These are phyloP conservation scores for Raphicerus campestris DNA, from an alignment of 2,113 vertebrate species.

Conservation along the genomic window DNA sequence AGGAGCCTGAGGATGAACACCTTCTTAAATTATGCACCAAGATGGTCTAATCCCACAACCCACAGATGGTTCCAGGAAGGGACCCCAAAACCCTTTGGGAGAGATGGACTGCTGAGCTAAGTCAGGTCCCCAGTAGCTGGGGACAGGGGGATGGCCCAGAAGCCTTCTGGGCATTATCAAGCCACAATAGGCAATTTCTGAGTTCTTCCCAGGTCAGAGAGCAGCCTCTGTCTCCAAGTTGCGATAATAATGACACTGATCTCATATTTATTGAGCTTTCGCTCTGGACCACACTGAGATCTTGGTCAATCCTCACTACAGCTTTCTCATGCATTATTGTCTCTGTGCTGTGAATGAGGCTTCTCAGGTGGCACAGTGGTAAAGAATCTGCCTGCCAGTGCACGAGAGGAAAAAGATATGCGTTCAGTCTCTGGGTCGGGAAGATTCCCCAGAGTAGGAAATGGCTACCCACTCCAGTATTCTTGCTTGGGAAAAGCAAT, in stretches of 20 bases:
- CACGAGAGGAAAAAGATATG: not conserved
- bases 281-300: not conserved
- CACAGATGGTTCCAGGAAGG: not conserved
- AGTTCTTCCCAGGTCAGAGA: not conserved
- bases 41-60: not conserved
- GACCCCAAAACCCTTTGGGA: not conserved
- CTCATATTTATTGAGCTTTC: accelerated
- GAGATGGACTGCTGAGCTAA: not conserved
- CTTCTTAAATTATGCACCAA: not conserved
- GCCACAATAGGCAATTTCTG: not conserved
- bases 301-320: accelerated
- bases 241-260: accelerated
- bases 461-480: not conserved
- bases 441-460: not conserved
- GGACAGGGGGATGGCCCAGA: not conserved
- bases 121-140: not conserved
- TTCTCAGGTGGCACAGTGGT: not conserved
- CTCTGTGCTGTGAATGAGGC: not conserved
- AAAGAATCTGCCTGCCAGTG: not conserved
- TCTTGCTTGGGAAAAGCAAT: not conserved
- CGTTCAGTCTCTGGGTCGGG: not conserved
- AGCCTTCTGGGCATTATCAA: not conserved
- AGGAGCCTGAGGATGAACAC: accelerated
- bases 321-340: not conserved
- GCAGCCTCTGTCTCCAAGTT: not conserved